Evolutionary conservation across 2,888 invertebrate genomes (phyloP).

Genomic region (Nomada ferruginata): DNA sequence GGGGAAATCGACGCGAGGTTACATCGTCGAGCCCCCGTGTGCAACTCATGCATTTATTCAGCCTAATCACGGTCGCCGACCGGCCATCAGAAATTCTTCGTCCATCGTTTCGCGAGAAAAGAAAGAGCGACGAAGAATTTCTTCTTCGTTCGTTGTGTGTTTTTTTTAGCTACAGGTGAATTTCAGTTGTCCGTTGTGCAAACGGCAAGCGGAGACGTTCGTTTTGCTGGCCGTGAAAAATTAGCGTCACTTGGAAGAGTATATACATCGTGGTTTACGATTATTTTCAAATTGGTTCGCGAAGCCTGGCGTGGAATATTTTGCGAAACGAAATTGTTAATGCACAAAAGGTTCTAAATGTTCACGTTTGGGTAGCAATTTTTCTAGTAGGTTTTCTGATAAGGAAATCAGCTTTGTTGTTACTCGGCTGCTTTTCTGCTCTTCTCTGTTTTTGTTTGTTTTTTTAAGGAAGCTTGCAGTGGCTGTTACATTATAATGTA

Average conservation of each 20-base stretch:
- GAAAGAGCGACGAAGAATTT: neutral
- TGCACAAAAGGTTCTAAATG: too few relatives aligned
- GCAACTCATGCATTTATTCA: constrained; percentile 77
- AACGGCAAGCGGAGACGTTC: too few relatives aligned
- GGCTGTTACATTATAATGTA: constrained; percentile 19
- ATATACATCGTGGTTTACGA: neutral
- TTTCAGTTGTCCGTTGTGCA: neutral
- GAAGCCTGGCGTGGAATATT: too few relatives aligned
- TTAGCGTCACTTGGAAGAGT: neutral
- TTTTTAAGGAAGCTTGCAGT: neutral
- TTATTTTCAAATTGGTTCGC: too few relatives aligned
- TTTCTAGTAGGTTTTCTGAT: too few relatives aligned
- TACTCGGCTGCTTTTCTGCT: too few relatives aligned
- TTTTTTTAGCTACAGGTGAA: neutral
- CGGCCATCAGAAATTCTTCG: constrained; percentile 58
- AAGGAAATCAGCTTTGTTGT: too few relatives aligned
- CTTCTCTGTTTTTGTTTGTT: neutral
- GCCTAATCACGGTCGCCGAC: constrained; percentile 68
- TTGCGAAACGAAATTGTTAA: too few relatives aligned
- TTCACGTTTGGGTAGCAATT: neutral
- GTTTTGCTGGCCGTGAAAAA: neutral
- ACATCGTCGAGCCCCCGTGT: constrained; percentile 38
- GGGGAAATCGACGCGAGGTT: constrained; percentile 14
- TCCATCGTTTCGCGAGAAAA: constrained; percentile 10
- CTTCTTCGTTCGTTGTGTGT: constrained; percentile 1